These are phyloP conservation scores for Seriola dumerili DNA, from an alignment of 2,113 vertebrate genomes.

Conservation along the genomic window DNA sequence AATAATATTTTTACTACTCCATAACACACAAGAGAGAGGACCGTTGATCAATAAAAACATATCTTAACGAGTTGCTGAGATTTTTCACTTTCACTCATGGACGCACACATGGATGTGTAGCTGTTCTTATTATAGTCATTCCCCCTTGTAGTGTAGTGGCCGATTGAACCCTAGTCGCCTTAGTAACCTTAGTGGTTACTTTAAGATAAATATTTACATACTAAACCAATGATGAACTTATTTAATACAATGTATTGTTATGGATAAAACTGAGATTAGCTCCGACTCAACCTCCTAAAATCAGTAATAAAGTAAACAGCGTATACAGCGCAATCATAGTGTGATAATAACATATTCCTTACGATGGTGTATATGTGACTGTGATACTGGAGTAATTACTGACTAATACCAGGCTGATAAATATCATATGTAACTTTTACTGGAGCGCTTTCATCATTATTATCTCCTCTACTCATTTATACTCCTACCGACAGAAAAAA, in stretches of 20 bases:
- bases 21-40: neutral
- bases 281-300: neutral
- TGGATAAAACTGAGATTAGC: neutral
- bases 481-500: neutral
- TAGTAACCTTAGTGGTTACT: no score
- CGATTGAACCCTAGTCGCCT: no score
- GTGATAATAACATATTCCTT: no score
- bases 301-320: no score
- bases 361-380: no score
- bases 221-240: neutral
- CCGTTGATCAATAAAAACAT: neutral
- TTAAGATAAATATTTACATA: neutral
- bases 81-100: neutral
- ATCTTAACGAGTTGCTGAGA: neutral
- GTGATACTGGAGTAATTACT: no score
- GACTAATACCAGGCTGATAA: neutral
- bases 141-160: no score
- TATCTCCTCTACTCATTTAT: neutral
- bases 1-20: neutral
- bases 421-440: neutral
- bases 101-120: no score
- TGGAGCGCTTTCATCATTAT: no score
- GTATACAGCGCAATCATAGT: no score
- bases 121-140: no score
- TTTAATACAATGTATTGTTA: neutral